phyloP scores from a whole-genome alignment of 2,797 vertebrate genomes.

The Malurus leucopterus region DNA sequence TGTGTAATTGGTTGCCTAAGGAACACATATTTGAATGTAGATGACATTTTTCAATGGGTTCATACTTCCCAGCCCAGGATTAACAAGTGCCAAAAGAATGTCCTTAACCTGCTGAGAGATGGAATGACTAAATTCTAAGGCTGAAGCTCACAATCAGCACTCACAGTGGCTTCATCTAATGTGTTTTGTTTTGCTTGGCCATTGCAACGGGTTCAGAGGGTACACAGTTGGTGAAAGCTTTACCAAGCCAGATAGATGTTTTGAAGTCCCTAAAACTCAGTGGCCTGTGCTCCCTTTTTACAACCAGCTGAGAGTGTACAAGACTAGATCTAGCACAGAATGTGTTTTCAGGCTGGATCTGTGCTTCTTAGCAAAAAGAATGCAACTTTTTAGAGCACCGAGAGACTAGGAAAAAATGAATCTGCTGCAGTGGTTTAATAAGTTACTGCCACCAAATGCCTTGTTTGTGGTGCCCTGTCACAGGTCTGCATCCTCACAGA shows the following conservation, averaged over 20 bases:
- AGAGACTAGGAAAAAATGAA: background rate
- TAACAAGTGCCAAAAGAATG: background rate
- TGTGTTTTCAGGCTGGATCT: background rate
- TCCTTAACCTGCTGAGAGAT: background rate
- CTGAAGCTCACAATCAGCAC: background rate
- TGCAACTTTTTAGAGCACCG: background rate
- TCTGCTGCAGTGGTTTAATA: background rate
- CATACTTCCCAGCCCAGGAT: background rate
- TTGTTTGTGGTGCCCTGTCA: rapidly evolving
- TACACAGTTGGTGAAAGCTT: background rate
- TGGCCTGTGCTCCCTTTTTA: background rate
- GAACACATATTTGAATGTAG: background rate
- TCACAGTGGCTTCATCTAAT: background rate
- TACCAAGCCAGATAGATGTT: background rate
- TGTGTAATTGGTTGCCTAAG: background rate
- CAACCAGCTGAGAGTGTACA: background rate
- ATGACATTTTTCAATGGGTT: background rate
- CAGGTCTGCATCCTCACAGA: background rate
- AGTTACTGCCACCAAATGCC: background rate
- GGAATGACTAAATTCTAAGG: background rate
- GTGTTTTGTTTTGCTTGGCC: background rate
- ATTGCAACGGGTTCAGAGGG: background rate
- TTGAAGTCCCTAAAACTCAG: background rate
- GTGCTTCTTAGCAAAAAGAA: background rate
- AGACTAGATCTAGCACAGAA: background rate